Evolutionary conservation across 64 coral and sea anemone genomes (phyloP).

Genomic region (Montipora foliosa): DNA sequence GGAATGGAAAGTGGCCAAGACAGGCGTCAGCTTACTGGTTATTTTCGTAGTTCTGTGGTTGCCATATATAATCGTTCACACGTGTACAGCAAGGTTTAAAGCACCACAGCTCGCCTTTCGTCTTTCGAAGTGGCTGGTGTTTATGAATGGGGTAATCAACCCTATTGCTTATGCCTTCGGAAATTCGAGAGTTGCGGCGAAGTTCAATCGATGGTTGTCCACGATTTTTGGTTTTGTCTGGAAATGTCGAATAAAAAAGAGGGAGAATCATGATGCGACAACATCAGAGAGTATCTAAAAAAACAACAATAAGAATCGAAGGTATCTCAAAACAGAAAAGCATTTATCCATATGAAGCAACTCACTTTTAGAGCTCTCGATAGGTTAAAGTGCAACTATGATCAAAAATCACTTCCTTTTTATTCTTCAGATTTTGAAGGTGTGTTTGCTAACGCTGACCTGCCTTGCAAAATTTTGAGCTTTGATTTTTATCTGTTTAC

Average conservation of each 20-base stretch:
- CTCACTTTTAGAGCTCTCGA: no score
- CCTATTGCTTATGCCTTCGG: conserved; percentile 83
- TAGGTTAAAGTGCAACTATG: no score
- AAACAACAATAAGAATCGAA: not conserved
- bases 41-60: conserved; percentile 82
- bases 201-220: conserved; percentile 21
- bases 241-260: not conserved
- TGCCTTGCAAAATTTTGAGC: no score
- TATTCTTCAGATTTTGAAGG: no score
- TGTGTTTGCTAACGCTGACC: no score
- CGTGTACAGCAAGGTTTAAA: conserved; percentile 59
- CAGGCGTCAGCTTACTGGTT: conserved; percentile 71
- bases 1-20: conserved; percentile 89
- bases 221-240: conserved; percentile 7
- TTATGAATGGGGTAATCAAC: conserved; percentile 86
- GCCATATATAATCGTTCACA: conserved; percentile 87
- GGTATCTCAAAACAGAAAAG: no score
- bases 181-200: conserved; percentile 50
- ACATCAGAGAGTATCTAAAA: not conserved
- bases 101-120: conserved; percentile 50
- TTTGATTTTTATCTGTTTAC: no score
- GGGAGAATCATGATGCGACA: not conserved
- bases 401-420: no score
- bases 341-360: no score
- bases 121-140: conserved; percentile 87